phyloP scores from a whole-genome alignment of 2,113 vertebrate genomes.

The Phalacrocorax aristotelis region DNA sequence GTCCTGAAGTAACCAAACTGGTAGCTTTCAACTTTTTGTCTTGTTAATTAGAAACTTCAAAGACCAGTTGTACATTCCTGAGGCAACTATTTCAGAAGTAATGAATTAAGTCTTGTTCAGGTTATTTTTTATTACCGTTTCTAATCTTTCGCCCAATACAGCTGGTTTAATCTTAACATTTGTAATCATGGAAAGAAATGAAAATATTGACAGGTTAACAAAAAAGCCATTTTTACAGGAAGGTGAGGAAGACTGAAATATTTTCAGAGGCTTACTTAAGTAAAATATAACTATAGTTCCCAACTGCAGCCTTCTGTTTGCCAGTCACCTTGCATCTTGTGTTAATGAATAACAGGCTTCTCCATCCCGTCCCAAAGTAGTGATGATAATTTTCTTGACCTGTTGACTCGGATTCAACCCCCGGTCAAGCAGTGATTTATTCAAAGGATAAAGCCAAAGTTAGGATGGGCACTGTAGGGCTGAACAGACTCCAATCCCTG shows the following conservation, averaged over 20 bases:
- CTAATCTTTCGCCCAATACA: not conserved
- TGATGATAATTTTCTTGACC: not conserved
- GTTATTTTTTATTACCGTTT: conserved; percentile 51
- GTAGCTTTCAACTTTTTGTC: conserved; percentile 44
- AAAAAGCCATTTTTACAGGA: not conserved
- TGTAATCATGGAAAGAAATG: not conserved
- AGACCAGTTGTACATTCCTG: conserved; percentile 30
- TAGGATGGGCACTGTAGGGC: not conserved
- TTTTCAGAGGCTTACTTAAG: not conserved
- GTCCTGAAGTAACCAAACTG: conserved; percentile 28
- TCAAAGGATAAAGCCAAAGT: not conserved
- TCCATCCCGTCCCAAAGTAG: not conserved
- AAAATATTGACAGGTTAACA: conserved; percentile 7
- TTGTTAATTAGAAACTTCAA: conserved; percentile 47
- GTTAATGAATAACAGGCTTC: not conserved
- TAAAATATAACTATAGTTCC: not conserved
- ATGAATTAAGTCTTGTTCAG: conserved; percentile 13
- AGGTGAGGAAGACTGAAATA: not conserved
- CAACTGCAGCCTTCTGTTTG: not conserved
- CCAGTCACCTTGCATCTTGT: not conserved
- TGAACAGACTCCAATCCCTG: not conserved
- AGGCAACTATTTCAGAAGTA: conserved; percentile 8
- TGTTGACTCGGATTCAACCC: not conserved
- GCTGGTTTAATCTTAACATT: conserved; percentile 30
- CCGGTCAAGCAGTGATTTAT: not conserved